Conservation (phyloP, 2,888 invertebrate species). For the Lissonota sp. region DNA sequence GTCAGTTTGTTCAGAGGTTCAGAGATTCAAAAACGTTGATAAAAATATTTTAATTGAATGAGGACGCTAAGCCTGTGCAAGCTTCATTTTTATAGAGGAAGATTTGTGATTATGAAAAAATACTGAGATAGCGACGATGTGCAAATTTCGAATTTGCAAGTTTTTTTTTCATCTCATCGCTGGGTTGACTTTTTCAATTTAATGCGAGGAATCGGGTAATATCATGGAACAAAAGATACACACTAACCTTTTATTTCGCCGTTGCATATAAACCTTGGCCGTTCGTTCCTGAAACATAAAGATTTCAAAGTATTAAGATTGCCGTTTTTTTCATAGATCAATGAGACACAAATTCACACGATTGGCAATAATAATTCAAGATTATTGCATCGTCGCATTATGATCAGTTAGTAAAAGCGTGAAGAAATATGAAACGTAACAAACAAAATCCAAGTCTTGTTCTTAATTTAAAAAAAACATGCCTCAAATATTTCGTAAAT, state of each 20-base stretch:
- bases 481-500: no score
- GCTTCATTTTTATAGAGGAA: no score
- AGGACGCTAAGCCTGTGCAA: no score
- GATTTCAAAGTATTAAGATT: slow-evolving; percentile 39
- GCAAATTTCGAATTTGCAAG: no score
- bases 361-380: background rate
- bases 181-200: no score
- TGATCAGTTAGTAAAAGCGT: slow-evolving; percentile 18
- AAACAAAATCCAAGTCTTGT: background rate
- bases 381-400: background rate
- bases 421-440: background rate
- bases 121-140: no score
- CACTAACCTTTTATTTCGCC: slow-evolving; percentile 84
- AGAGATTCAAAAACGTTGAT: no score
- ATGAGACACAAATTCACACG: slow-evolving; percentile 7
- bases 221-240: slow-evolving; percentile 1
- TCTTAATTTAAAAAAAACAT: no score
- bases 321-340: background rate
- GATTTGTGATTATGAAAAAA: no score
- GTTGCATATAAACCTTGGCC: slow-evolving; percentile 80
- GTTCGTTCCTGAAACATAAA: slow-evolving; percentile 78
- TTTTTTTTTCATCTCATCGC: no score
- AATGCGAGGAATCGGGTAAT: background rate
- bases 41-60: no score
- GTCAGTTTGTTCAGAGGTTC: no score